phyloP scores from a whole-genome alignment of 1,140 invertebrate genomes.

The Dysdera silvatica region DNA sequence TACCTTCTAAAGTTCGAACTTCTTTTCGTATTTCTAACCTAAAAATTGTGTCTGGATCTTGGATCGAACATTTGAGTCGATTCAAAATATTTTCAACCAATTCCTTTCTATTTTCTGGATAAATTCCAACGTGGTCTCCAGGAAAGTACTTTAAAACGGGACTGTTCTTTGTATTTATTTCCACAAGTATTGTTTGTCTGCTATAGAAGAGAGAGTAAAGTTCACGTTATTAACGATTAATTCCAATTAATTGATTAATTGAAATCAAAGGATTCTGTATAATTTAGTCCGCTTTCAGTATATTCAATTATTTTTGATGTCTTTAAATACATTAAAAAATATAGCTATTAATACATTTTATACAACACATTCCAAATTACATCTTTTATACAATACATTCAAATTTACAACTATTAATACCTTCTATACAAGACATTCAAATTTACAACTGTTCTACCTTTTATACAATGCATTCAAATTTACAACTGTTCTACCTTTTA shows the following conservation, averaged over 20 bases:
- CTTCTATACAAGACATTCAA: no score
- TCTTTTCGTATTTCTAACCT: slow-evolving; percentile 80
- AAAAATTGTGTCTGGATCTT: slow-evolving; percentile 62
- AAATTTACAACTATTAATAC: no score
- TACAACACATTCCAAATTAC: no score
- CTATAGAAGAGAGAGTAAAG: slow-evolving; percentile 36
- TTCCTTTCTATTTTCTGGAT: slow-evolving; percentile 68
- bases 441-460: no score
- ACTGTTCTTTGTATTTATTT: slow-evolving; percentile 40
- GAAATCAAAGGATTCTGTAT: no score
- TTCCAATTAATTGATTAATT: no score
- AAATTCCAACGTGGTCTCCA: slow-evolving; percentile 88
- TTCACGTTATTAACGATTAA: not conserved
- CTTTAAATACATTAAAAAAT: not conserved
- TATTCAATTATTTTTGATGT: not conserved
- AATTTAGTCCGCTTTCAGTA: no score
- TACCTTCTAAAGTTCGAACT: slow-evolving; percentile 74
- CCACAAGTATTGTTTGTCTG: slow-evolving; percentile 57
- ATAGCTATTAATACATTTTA: no score
- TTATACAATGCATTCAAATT: no score
- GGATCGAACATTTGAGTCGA: slow-evolving; percentile 43
- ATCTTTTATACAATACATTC: no score
- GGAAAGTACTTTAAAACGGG: slow-evolving; percentile 58
- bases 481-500: no score
- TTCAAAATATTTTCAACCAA: slow-evolving; percentile 72